Evolutionary conservation across 1,140 invertebrate genomes (phyloP), one percentile per base, ranked within the genome.

Genomic region (Nomia melanderi): DNA sequence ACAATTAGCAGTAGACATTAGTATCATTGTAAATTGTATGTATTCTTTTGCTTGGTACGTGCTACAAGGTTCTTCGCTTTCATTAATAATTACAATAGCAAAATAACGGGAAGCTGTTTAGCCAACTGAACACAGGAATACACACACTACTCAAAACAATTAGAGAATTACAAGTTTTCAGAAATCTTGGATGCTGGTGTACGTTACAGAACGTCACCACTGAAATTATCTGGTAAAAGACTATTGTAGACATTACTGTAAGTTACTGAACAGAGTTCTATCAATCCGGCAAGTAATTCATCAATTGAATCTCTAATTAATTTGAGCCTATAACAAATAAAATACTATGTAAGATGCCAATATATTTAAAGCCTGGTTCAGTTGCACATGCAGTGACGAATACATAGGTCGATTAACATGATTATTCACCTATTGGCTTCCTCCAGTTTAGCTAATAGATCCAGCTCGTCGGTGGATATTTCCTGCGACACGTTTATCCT

Each of bases 361-460:
- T 8, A 25, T 62, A 69, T 67, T 56, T 62, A 77, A 70, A 77
- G 67, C 73, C 23, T 1, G 8, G 23, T 41, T 56, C 9, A 23
- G 12, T 63, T 56, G 56, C 44, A n/a, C 75, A 71, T 77, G 66
- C 75, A 63, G 20, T n/a, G 36, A 25, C 41, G 17, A 50, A 14
- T 8, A 41, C 25, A 27, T 25, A 69, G n/a, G 41, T 41, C 56
- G 39, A 41, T 53, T n/a, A 27, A 9, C 9, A 54, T 25, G 44
- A 65, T 70, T 53, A 65, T 83, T 89, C 87, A 95, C 95, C 95
- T 95, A 92, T 98, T 98, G 86, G 97, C 97, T 87, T 97, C 97
- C 94, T 98, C 97, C 93, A 98, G 95, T 92, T 97, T 98, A 90
- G 96, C 97, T 86, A 98, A 93, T 70, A 98, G 94, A 93, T 95